These are phyloP conservation scores for Drosophila repletoides DNA, from an alignment of 1,140 invertebrate species.

Conservation along the genomic window DNA sequence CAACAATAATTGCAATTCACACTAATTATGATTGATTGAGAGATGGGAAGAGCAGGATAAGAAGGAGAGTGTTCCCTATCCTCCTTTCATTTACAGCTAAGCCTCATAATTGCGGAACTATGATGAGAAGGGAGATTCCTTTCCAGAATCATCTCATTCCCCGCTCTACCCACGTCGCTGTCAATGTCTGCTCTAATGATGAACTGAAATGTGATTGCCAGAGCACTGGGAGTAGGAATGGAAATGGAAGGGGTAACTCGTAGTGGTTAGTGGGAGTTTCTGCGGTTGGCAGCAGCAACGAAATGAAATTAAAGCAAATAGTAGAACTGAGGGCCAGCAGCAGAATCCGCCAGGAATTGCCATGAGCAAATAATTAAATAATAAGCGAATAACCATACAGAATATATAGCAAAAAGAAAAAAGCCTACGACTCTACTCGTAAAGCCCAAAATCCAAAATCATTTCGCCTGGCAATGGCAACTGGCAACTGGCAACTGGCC, in stretches of 20 bases:
- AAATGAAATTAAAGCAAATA: slow-evolving; percentile 63
- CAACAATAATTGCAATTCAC: slow-evolving; percentile 78
- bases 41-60: neutral
- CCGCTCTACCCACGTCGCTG: slow-evolving; percentile 30
- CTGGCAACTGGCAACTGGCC: slow-evolving; percentile 14
- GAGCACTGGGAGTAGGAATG: neutral
- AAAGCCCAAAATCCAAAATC: slow-evolving; percentile 18
- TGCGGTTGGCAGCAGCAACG: slow-evolving; percentile 55
- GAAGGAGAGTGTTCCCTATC: neutral
- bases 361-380: slow-evolving; percentile 78
- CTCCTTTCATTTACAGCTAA: slow-evolving; percentile 5
- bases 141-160: neutral
- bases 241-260: neutral
- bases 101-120: slow-evolving; percentile 62
- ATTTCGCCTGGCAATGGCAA: slow-evolving; percentile 61
- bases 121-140: slow-evolving; percentile 36
- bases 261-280: neutral
- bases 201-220: slow-evolving; percentile 68
- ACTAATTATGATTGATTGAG: slow-evolving; percentile 79
- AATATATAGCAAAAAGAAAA: neutral
- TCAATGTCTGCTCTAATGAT: slow-evolving; percentile 75
- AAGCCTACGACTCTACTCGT: no score
- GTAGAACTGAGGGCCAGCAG: neutral
- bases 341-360: slow-evolving; percentile 54
- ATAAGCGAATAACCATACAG: slow-evolving; percentile 52